These are phyloP conservation scores for Drosophila sordidula DNA, from an alignment of 2,888 invertebrate genomes.

Conservation along the genomic window DNA sequence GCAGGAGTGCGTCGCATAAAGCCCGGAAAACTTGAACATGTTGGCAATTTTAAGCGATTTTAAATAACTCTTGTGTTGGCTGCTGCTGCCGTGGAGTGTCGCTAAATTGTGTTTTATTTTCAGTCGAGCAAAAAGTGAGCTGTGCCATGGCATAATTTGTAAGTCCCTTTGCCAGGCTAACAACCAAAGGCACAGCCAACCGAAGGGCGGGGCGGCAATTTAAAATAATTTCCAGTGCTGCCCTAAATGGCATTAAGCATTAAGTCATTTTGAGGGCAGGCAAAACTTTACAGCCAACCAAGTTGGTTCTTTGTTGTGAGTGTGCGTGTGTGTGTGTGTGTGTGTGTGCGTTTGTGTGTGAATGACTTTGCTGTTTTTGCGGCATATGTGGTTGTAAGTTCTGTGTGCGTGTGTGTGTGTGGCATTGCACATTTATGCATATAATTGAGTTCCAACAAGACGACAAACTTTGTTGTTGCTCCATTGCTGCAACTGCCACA, in stretches of 20 bases:
- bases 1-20: constrained; percentile 5
- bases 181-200: constrained; percentile 36
- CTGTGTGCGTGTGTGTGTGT: not conserved
- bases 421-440: constrained; percentile 65
- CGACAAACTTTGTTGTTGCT: constrained; percentile 15
- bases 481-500: not conserved
- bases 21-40: constrained; percentile 46
- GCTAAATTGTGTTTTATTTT: constrained; percentile 62
- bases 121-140: constrained; percentile 36
- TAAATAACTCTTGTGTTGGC: constrained; percentile 54
- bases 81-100: constrained; percentile 30
- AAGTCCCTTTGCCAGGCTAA: constrained; percentile 56
- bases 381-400: constrained; percentile 12
- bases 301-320: constrained; percentile 33
- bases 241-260: constrained; percentile 77
- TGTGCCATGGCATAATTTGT: constrained; percentile 65
- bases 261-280: constrained; percentile 67
- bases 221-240: constrained; percentile 71
- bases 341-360: constrained; percentile 17
- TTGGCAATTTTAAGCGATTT: constrained; percentile 75
- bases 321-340: constrained; percentile 2
- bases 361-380: constrained; percentile 39
- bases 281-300: constrained; percentile 52
- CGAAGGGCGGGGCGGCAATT: constrained; percentile 36
- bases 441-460: constrained; percentile 65